Conservation (phyloP, 1,140 invertebrate genomes). For the Heterodera schachtii region DNA sequence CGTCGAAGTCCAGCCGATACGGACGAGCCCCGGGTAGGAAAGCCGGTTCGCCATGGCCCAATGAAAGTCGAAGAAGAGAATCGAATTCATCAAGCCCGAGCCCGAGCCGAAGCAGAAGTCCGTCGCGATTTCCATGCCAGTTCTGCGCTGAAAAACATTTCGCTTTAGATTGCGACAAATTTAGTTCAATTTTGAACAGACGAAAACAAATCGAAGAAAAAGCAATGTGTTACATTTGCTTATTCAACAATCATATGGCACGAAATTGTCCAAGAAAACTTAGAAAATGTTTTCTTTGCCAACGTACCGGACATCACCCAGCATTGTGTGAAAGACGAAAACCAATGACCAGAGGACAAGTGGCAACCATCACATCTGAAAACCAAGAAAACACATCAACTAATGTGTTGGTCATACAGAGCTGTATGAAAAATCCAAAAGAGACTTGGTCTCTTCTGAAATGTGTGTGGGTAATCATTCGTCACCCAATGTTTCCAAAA, state of each 20-base stretch:
- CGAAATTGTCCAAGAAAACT: neutral
- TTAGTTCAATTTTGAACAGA: neutral
- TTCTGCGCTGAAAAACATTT: neutral
- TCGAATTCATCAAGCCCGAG: neutral
- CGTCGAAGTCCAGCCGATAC: too few relatives aligned
- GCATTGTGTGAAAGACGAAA: conserved; percentile 1
- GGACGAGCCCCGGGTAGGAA: too few relatives aligned
- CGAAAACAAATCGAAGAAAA: neutral
- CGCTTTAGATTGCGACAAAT: conserved; percentile 6
- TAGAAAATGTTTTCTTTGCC: neutral
- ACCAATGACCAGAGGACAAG: neutral
- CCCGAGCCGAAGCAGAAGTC: neutral
- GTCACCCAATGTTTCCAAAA: neutral
- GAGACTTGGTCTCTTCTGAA: neutral
- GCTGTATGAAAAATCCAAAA: neutral
- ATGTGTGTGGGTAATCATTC: neutral
- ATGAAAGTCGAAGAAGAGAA: neutral
- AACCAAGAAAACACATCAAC: neutral
- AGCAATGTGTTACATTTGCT: conserved; percentile 3
- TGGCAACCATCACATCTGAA: neutral
- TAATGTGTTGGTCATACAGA: too few relatives aligned
- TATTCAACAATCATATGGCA: neutral
- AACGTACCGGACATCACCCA: neutral
- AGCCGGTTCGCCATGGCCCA: conserved; percentile 2
- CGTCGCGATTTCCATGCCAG: conserved; percentile 6